Conservation (phyloP, 2,113 vertebrate species). For the Vombatus ursinus region DNA sequence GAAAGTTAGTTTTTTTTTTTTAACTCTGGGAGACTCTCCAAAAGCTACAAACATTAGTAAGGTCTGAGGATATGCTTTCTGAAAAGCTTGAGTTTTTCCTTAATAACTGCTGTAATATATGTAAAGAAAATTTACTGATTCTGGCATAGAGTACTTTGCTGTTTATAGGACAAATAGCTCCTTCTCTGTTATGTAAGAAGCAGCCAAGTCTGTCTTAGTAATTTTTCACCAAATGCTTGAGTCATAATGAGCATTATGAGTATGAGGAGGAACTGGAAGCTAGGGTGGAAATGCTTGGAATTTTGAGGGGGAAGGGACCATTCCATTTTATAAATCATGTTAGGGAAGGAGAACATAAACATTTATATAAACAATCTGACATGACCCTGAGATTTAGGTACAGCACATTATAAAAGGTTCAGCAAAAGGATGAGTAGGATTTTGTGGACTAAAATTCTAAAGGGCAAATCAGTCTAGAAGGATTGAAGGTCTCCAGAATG, state of each 20-base stretch:
- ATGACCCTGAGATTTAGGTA: not conserved
- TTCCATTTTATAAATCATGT: not conserved
- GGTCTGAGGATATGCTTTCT: not conserved
- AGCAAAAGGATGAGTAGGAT: not conserved
- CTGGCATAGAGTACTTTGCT: not conserved
- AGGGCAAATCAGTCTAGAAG: not conserved
- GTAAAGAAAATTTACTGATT: not conserved
- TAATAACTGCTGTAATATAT: not conserved
- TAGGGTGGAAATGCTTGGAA: not conserved
- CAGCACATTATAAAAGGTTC: not conserved
- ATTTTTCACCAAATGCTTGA: not conserved
- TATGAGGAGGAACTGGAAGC: not conserved
- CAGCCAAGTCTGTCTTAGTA: not conserved
- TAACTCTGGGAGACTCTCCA: not conserved
- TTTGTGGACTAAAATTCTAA: not conserved
- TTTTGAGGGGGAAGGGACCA: not conserved
- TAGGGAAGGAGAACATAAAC: not conserved
- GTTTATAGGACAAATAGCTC: not conserved
- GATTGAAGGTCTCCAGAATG: not conserved
- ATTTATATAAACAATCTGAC: not conserved
- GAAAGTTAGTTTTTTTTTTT: not conserved
- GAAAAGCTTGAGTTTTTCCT: not conserved
- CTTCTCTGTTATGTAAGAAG: not conserved
- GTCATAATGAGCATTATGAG: not conserved
- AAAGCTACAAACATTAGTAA: not conserved